These are phyloP conservation scores for Mesorhabditis belari DNA, from an alignment of 2,888 invertebrate genomes.

Conservation along the genomic window DNA sequence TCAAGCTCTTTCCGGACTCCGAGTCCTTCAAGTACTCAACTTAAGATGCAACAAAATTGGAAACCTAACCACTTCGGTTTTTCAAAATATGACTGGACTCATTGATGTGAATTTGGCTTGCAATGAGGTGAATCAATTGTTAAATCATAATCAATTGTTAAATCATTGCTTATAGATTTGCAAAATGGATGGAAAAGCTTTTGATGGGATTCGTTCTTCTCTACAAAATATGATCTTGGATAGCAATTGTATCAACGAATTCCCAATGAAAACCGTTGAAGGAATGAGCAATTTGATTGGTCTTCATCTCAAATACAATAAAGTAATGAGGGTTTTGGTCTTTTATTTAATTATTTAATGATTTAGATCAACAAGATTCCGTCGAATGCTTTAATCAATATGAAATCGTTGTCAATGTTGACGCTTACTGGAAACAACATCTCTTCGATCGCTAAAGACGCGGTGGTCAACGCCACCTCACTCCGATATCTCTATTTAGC, in stretches of 20 bases:
- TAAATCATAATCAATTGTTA: neutral
- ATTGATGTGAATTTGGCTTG: conserved; percentile 52
- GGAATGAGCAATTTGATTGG: conserved; percentile 49
- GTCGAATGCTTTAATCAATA: conserved; percentile 33
- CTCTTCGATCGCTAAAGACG: conserved; percentile 42
- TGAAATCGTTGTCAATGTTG: conserved; percentile 47
- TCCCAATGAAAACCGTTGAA: conserved; percentile 39
- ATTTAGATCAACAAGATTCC: conserved; percentile 35
- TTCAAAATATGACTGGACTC: conserved; percentile 43
- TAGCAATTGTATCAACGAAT: too few relatives aligned
- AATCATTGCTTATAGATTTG: neutral
- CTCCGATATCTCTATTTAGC: conserved; percentile 51
- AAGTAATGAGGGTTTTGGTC: conserved; percentile 17
- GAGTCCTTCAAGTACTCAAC: conserved; percentile 42
- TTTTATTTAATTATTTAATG: neutral
- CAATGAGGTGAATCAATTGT: conserved; percentile 39
- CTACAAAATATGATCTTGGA: conserved; percentile 52
- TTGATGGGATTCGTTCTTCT: conserved; percentile 7
- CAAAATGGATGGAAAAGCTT: neutral
- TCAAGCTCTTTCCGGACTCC: conserved; percentile 31
- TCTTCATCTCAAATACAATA: conserved; percentile 51
- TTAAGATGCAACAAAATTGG: conserved; percentile 55
- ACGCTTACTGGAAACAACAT: conserved; percentile 50
- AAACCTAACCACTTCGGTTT: conserved; percentile 40
- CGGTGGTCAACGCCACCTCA: conserved; percentile 41